Conservation (phyloP, 2,797 vertebrate genomes). For the Anguilla obscura region DNA sequence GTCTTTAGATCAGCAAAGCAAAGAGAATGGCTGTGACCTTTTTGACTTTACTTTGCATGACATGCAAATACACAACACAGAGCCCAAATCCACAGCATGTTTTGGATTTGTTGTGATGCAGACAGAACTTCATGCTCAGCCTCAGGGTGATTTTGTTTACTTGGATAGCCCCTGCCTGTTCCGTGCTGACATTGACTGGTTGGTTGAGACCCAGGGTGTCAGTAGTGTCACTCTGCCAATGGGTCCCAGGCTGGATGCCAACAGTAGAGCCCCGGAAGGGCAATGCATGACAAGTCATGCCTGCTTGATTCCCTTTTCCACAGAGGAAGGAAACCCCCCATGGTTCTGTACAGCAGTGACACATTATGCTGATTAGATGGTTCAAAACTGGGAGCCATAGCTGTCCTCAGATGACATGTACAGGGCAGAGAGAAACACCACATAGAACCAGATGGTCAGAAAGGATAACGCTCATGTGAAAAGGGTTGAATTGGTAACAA, state of each 20-base stretch:
- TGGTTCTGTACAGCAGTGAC: not conserved
- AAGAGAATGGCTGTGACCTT: not conserved
- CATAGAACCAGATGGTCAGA: not conserved
- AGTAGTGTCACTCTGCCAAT: not conserved
- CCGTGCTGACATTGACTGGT: not conserved
- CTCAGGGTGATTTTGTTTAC: not conserved
- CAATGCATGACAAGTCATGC: not conserved
- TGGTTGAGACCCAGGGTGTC: not conserved
- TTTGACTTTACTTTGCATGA: not conserved
- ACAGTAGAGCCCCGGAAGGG: not conserved
- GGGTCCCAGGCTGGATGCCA: not conserved
- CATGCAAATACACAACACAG: not conserved
- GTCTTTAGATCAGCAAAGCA: not conserved
- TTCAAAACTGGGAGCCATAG: not conserved
- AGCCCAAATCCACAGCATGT: not conserved
- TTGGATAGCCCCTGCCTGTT: not conserved
- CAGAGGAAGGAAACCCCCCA: not conserved
- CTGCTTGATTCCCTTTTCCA: not conserved
- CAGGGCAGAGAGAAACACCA: not conserved
- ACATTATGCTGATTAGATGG: not conserved
- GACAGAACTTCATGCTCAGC: not conserved
- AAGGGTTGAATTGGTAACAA: not conserved
- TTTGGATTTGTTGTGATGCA: constrained; percentile 1
- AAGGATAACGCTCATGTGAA: not conserved
- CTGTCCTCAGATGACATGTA: not conserved